phyloP scores from a whole-genome alignment of 2,113 vertebrate genomes.

The Chunga burmeisteri region DNA sequence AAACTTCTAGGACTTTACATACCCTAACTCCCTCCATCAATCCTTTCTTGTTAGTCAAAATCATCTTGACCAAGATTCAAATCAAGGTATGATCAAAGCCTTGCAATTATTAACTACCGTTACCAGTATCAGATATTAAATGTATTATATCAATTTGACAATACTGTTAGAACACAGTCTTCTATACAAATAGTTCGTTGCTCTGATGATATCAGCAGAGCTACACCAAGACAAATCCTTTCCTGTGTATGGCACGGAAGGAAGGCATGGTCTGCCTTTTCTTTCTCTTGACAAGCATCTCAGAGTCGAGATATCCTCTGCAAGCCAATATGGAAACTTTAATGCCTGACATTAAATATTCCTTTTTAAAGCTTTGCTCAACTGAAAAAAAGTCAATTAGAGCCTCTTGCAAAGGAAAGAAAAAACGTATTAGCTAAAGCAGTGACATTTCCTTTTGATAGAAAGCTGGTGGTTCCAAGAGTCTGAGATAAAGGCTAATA shows the following conservation, averaged over 20 bases:
- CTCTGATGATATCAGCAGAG: background rate
- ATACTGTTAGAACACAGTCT: no score
- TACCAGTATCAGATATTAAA: no score
- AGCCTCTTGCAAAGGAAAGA: slow-evolving; percentile 11
- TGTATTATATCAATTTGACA: no score
- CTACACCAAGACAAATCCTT: background rate
- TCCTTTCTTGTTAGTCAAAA: no score
- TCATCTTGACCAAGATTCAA: no score
- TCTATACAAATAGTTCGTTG: no score
- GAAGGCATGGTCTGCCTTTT: background rate
- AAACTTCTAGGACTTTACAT: no score
- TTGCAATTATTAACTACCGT: no score
- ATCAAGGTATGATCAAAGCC: no score
- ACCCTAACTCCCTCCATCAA: no score
- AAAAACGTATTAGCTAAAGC: slow-evolving; percentile 33
- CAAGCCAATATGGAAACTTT: slow-evolving; percentile 18
- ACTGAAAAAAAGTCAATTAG: slow-evolving; percentile 14
- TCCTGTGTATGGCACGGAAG: background rate
- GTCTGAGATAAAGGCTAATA: slow-evolving; percentile 40
- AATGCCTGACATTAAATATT: slow-evolving; percentile 56
- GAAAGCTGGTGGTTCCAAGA: slow-evolving; percentile 30
- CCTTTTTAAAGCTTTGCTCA: slow-evolving; percentile 20
- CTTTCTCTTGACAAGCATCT: background rate
- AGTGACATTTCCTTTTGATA: slow-evolving; percentile 55
- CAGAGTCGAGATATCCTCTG: slow-evolving; percentile 1